Percentiles rank a stretch among this genome's conserved stretches.
These are phyloP conservation scores for Ispidina picta DNA, from an alignment of 2,797 vertebrate genomes.

Conservation along the genomic window DNA sequence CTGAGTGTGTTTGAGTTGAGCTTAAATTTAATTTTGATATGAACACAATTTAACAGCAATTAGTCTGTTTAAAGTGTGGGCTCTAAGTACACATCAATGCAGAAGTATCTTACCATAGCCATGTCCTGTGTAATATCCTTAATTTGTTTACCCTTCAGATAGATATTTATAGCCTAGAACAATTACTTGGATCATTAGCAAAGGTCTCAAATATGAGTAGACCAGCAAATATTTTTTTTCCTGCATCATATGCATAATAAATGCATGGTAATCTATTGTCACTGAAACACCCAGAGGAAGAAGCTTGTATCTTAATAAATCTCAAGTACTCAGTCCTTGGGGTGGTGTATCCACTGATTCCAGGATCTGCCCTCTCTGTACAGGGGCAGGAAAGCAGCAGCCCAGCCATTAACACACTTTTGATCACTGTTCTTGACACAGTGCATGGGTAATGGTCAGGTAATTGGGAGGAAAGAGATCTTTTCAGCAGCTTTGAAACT, in stretches of 20 bases:
- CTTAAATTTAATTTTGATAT: not conserved
- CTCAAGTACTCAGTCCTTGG: not conserved
- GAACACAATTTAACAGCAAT: not conserved
- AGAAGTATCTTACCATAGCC: not conserved
- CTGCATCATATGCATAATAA: not conserved
- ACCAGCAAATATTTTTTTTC: not conserved
- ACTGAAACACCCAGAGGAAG: not conserved
- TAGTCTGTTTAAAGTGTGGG: not conserved
- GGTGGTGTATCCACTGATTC: not conserved
- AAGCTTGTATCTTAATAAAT: not conserved
- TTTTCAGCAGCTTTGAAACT: not conserved
- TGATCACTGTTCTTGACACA: not conserved
- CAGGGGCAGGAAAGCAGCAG: not conserved
- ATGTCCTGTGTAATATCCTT: not conserved
- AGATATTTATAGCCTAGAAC: not conserved
- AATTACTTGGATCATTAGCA: not conserved
- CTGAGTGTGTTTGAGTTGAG: not conserved
- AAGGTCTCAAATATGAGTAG: not conserved
- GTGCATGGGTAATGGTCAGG: not conserved
- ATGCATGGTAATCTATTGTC: not conserved
- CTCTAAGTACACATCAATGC: not conserved
- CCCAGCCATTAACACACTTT: not conserved
- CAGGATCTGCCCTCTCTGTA: not conserved
- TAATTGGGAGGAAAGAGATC: not conserved
- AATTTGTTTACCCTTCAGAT: not conserved